Conservation (phyloP, 2,797 vertebrate genomes). For the Gallinago nigripennis region DNA sequence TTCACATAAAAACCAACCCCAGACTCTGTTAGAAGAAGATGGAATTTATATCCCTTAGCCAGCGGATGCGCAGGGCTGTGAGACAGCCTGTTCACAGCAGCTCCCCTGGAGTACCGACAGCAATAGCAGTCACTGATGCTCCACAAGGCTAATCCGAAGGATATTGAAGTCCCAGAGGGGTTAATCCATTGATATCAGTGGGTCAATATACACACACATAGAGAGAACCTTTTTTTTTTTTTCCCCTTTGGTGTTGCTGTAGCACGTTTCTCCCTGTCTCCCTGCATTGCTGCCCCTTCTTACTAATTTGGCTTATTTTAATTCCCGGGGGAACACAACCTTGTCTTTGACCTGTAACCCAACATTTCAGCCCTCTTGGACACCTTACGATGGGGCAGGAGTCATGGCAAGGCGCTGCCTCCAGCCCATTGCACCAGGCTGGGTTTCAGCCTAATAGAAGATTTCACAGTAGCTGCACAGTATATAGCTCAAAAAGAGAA, state of each 20-base stretch:
- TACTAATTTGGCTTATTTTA: neutral
- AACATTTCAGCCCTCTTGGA: neutral
- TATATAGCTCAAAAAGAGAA: conserved; percentile 51
- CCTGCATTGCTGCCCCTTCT: rapidly evolving
- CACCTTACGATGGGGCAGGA: neutral
- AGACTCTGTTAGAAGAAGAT: neutral
- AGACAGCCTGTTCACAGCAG: neutral
- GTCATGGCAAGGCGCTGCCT: neutral
- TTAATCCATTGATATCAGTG: conserved; percentile 8
- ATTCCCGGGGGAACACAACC: neutral
- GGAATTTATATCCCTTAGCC: conserved; percentile 21
- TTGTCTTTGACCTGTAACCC: conserved; percentile 1
- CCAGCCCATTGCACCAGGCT: neutral
- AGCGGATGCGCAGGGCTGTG: neutral
- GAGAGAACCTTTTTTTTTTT: neutral
- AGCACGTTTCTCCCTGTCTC: neutral
- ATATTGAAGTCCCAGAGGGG: conserved; percentile 4
- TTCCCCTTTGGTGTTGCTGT: neutral
- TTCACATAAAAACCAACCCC: neutral
- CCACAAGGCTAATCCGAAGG: neutral
- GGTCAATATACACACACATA: neutral
- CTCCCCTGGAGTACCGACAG: neutral
- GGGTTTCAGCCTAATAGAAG: conserved; percentile 15
- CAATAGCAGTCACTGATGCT: neutral
- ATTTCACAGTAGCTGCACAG: conserved; percentile 22